A percentile compares a stretch with the other conserved stretches of the same genome.
phyloP scores from a whole-genome alignment of 2,888 invertebrate species.

The Leptinotarsa juncta region DNA sequence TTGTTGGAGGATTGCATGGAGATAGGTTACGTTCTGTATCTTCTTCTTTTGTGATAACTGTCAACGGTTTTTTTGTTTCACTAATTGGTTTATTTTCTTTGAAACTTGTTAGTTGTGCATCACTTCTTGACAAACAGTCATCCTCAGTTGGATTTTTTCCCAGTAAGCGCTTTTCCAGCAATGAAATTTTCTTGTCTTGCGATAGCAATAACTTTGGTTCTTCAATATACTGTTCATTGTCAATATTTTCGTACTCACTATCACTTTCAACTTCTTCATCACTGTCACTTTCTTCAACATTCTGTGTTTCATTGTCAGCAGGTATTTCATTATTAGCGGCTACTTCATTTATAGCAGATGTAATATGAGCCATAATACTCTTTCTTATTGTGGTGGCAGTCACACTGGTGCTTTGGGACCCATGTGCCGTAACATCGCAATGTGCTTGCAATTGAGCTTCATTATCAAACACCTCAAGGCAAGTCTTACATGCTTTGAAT shows the following conservation, averaged over 20 bases:
- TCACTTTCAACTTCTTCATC: constrained; percentile 39
- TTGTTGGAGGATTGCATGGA: constrained; percentile 51
- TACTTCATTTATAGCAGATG: constrained; percentile 37
- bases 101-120: constrained; percentile 3
- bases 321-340: constrained; percentile 29
- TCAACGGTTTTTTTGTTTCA: constrained; percentile 26
- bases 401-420: constrained; percentile 38
- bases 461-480: constrained; percentile 70
- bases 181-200: constrained; percentile 54
- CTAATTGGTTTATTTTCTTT: constrained; percentile 23
- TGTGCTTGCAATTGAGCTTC: constrained; percentile 68
- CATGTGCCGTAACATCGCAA: constrained; percentile 63
- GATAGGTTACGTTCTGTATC: constrained; percentile 36
- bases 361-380: constrained; percentile 44
- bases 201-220: constrained; percentile 34
- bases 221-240: constrained; percentile 35
- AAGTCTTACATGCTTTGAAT: constrained; percentile 71
- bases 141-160: constrained; percentile 51
- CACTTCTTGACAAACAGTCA: constrained; percentile 28
- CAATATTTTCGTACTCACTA: constrained; percentile 44
- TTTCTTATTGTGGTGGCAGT: constrained; percentile 35
- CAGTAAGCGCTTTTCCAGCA: constrained; percentile 61
- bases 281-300: constrained; percentile 38
- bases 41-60: constrained; percentile 38
- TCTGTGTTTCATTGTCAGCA: constrained; percentile 30